phyloP scores from a whole-genome alignment of 1,140 invertebrate genomes.

The Eubasilissa regina region DNA sequence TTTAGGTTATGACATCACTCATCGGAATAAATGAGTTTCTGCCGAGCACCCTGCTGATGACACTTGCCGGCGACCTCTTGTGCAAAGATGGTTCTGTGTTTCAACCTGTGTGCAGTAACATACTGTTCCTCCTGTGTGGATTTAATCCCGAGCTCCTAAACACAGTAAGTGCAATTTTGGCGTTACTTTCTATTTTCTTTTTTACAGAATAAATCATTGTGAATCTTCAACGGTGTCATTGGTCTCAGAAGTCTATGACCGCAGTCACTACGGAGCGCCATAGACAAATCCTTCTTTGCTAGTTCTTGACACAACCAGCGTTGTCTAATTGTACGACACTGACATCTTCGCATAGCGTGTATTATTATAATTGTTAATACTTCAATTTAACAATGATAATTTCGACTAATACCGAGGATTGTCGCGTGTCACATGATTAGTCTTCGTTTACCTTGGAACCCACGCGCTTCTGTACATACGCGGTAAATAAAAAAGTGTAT shows the following conservation, averaged over 20 bases:
- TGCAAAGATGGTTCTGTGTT: constrained; percentile 71
- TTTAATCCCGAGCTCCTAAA: constrained; percentile 73
- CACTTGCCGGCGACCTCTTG: constrained; percentile 68
- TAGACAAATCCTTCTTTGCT: not conserved
- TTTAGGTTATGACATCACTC: constrained; percentile 42
- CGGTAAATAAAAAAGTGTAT: too few relatives aligned
- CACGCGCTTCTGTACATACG: too few relatives aligned
- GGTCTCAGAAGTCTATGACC: too few relatives aligned
- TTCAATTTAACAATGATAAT: too few relatives aligned
- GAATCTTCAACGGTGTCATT: not conserved
- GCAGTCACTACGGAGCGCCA: too few relatives aligned
- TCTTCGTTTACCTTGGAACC: too few relatives aligned
- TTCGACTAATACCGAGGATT: too few relatives aligned
- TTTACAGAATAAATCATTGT: not conserved
- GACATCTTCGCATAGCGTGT: too few relatives aligned
- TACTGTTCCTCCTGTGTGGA: constrained; percentile 75
- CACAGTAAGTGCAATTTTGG: constrained; percentile 63
- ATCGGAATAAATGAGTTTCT: constrained; percentile 74
- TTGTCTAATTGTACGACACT: too few relatives aligned
- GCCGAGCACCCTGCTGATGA: constrained; percentile 71
- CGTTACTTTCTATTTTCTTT: not conserved
- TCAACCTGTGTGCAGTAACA: constrained; percentile 74
- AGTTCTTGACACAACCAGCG: too few relatives aligned
- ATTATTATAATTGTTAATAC: too few relatives aligned
- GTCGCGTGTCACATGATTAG: too few relatives aligned